Evolutionary conservation across 2,888 invertebrate genomes (phyloP), one percentile per base, ranked within the genome.

Genomic region (Volucella inanis): DNA sequence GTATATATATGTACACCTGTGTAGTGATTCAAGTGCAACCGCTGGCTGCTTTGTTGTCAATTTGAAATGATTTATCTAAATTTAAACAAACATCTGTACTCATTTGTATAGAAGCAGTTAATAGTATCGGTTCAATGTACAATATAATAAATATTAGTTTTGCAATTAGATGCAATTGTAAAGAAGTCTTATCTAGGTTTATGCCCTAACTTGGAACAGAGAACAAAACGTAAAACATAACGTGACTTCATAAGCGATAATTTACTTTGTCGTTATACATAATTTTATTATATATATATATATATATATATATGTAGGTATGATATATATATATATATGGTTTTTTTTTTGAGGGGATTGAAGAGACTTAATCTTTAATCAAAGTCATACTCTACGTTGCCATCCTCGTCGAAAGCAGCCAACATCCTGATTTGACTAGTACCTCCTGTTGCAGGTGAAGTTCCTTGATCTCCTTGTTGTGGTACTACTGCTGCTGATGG

Each of bases 301-400:
- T 31, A 54, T 65, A 62, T 43, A 71, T 45, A 54, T 65, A 67
- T 47, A 75, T 64, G 31, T 49, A 31, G 14, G 18, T 49, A 54
- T 71, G 38, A 45, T 14, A 77, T 59, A 72, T 74, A 65, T 76
- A 50, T 76, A 50, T 76, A 65, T 22, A 52, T 39, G 41, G 15
- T 68, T 31, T 31, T 31, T 31, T 31, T 31, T 1, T 22, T 22
- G 18, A 31, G 31, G 6, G 31, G 31, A 31, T 31, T 31, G 31
- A 31, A 31, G 6, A 31, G 31, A 31, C 6, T 31, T 31, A 31
- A 31, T 31, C 31, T 31, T 87, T 88, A 88, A 84, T 88, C 89
- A 81, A 88, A 88, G 70, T 88, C 87, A 87, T 88, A 90, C 87
- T 90, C 91, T 87, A 91, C 90, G 88, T 91, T 91, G 84, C 90